These are phyloP conservation scores for Coleophora deauratella DNA, from an alignment of 2,888 invertebrate species.

Conservation along the genomic window DNA sequence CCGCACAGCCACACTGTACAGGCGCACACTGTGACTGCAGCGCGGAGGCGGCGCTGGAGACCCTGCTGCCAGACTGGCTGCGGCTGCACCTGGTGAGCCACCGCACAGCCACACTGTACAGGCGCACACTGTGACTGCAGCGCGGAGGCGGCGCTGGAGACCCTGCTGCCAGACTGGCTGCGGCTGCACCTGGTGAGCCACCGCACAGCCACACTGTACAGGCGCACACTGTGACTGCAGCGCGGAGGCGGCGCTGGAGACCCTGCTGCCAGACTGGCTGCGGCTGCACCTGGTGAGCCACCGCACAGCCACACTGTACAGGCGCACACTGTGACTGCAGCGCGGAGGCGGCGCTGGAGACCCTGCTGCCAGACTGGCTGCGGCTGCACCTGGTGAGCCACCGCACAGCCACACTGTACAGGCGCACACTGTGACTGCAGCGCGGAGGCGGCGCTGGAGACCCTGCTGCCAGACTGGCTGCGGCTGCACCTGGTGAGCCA, in stretches of 20 bases:
- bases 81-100: constrained; percentile 86
- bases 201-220: too few species aligned
- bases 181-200: constrained; percentile 86
- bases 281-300: constrained; percentile 86
- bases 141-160: constrained; percentile 81
- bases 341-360: constrained; percentile 84
- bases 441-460: constrained; percentile 84
- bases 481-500: constrained; percentile 93
- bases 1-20: too few species aligned
- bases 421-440: too few species aligned
- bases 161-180: constrained; percentile 90
- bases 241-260: constrained; percentile 81
- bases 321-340: too few species aligned
- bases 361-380: constrained; percentile 89
- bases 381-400: constrained; percentile 93
- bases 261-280: constrained; percentile 90
- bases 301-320: too few species aligned
- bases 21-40: too few species aligned
- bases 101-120: too few species aligned
- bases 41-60: constrained; percentile 81
- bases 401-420: too few species aligned
- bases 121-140: too few species aligned
- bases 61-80: constrained; percentile 90
- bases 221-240: too few species aligned
- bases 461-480: constrained; percentile 89